These are phyloP conservation scores for Asarcornis scutulata DNA, from an alignment of 2,113 vertebrate species.

Conservation along the genomic window DNA sequence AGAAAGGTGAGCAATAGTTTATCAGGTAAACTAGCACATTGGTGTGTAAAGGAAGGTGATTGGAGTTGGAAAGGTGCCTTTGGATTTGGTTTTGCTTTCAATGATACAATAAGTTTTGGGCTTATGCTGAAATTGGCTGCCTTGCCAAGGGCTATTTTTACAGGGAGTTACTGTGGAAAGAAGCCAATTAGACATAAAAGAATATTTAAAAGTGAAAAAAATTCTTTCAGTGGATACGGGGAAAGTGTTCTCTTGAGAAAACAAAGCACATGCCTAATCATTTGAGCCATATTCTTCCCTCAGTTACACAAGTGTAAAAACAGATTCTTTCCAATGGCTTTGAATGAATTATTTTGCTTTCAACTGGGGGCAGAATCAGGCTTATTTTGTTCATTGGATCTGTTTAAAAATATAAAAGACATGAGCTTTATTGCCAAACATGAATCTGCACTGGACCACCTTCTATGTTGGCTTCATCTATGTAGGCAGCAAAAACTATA, in stretches of 20 bases:
- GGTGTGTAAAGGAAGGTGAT: neutral
- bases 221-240: slow-evolving; percentile 2
- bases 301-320: slow-evolving; percentile 39
- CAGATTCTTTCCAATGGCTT: slow-evolving; percentile 42
- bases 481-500: slow-evolving; percentile 23
- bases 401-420: neutral
- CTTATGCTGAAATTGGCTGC: slow-evolving; percentile 35
- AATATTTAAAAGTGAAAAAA: slow-evolving; percentile 68
- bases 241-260: slow-evolving; percentile 61
- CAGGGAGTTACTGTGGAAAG: slow-evolving; percentile 38
- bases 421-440: neutral
- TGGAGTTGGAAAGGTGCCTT: slow-evolving; percentile 41
- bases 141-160: slow-evolving; percentile 62
- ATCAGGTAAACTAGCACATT: neutral
- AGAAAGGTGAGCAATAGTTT: slow-evolving; percentile 35
- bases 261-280: slow-evolving; percentile 44
- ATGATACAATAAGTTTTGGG: slow-evolving; percentile 48
- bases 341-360: neutral
- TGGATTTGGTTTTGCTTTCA: slow-evolving; percentile 52
- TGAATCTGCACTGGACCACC: slow-evolving; percentile 20
- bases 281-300: slow-evolving; percentile 51
- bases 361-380: neutral
- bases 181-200: slow-evolving; percentile 59
- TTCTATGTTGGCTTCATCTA: slow-evolving; percentile 31
- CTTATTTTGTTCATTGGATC: slow-evolving; percentile 1